Percentiles rank a stretch among this genome's conserved stretches.
Conservation (phyloP, 2,113 vertebrate genomes). For the Natator depressus region DNA sequence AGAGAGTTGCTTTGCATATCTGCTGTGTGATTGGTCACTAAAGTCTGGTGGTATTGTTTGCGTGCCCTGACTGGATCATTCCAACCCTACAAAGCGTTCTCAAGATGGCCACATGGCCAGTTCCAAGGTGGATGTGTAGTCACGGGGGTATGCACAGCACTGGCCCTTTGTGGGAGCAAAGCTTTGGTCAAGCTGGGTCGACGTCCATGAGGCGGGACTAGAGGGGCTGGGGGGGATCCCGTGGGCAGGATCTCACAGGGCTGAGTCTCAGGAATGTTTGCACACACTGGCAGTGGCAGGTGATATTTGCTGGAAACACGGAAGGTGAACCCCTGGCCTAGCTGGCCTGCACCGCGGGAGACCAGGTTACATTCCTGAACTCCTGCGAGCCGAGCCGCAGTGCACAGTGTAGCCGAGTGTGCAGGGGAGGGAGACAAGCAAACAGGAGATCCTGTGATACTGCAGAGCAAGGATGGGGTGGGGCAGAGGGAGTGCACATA, state of each 20-base stretch:
- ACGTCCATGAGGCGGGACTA: not conserved
- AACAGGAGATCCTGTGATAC: not conserved
- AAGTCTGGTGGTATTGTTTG: not conserved
- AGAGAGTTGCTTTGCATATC: not conserved
- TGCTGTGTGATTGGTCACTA: not conserved
- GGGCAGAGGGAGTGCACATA: not conserved
- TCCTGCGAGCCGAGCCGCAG: not conserved
- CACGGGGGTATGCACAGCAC: rapidly evolving
- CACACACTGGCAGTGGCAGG: not conserved
- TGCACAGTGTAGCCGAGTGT: not conserved
- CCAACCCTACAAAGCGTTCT: not conserved
- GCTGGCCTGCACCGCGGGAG: not conserved
- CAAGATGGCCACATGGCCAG: not conserved
- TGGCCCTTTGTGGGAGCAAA: not conserved
- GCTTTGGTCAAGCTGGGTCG: not conserved
- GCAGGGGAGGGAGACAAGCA: not conserved
- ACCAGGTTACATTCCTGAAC: not conserved
- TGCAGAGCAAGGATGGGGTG: not conserved
- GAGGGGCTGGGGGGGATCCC: too few species aligned
- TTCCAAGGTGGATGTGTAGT: not conserved
- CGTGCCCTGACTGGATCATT: not conserved
- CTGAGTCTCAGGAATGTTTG: not conserved
- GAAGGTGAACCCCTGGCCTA: not conserved
- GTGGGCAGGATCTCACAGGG: rapidly evolving
- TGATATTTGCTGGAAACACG: rapidly evolving